Base-by-base conservation (phyloP, 2,888 invertebrate genomes). In the Acronicta aceris region DNA sequence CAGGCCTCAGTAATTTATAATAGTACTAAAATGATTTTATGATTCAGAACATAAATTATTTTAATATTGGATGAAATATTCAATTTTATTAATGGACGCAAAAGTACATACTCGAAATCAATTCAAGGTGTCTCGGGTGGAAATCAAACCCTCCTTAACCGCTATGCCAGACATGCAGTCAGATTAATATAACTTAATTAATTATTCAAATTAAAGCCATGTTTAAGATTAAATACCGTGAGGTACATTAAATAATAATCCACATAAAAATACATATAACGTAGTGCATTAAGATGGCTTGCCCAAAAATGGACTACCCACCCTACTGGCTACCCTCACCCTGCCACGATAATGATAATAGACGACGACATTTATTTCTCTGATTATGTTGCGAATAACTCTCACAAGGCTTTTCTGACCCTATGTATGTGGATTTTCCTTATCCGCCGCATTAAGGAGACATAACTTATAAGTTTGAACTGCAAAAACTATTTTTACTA, bases 351-450 rank as follows among this genome's bases (percentile, higher is more conserved):
- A 79, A 79, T 76, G 65, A 71, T 56, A 71, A 71, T 67, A 71
- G 65, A 79, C 47, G 77, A 65, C 53, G 55, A 57, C 78, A 77
- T 76, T 73, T 63, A 65, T 77, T 74, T 77, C 46, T 54, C 64
- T 57, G 74, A 79, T 79, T 67, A 74, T 70, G 55, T 79, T 56
- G 43, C 41, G 52, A 66, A 55, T 38, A 57, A 59, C 53, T 61
- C 58, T 63, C 45, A 49, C 48, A 63, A 62, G 58, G 27, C 30
- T 59, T 52, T 46, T 45, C 13, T 50, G 51, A 27, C 51, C 43
- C 55, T 60, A 45, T 48, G 40, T 62, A 41, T 54, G 41, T 40
- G 53, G 25, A 73, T 62, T 74, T 62, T 74, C 64, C 69, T 64
- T 57, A 57, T 74, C 64, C 48, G 40, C 59, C 40, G 45, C 46